Evolutionary conservation across 2,888 invertebrate genomes (phyloP).

Genomic region (Caenorhabditis afra): DNA sequence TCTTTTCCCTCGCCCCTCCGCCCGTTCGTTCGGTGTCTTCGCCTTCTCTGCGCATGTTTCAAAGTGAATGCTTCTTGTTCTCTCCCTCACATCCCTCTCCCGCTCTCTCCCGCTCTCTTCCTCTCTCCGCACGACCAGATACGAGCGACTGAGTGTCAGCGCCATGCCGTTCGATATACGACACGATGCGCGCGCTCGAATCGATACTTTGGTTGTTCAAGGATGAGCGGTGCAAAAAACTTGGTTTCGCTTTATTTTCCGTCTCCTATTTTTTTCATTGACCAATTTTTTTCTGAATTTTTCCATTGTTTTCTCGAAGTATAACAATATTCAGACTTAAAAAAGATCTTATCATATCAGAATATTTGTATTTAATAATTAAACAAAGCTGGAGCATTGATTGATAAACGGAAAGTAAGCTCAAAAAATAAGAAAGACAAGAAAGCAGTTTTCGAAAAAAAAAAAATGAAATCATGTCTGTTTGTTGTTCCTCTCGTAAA

Average conservation of each 20-base stretch:
- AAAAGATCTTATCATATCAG: too few relatives aligned
- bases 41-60: constrained; percentile 49
- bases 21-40: constrained; percentile 44
- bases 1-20: constrained; percentile 28
- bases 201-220: constrained; percentile 53
- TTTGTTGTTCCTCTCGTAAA: neutral
- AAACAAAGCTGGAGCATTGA: too few relatives aligned
- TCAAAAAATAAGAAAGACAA: too few relatives aligned
- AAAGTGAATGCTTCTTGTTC: constrained; percentile 31
- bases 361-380: too few relatives aligned
- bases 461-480: neutral
- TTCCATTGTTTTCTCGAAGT: neutral
- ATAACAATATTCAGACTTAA: too few relatives aligned
- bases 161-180: constrained; percentile 43
- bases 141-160: constrained; percentile 36
- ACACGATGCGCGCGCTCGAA: constrained; percentile 34
- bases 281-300: too few relatives aligned
- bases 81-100: constrained; percentile 16
- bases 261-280: neutral
- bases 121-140: neutral
- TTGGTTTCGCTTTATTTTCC: neutral
- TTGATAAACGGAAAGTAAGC: too few relatives aligned
- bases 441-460: too few relatives aligned
- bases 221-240: constrained; percentile 1
- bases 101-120: constrained; percentile 6